Conservation (phyloP, 2,113 vertebrate genomes). For the zebrafish (Danio rerio) region GRCz12tu NC_133181.1:3020001-3020500, state of each 20-base stretch:
- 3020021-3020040: too few species aligned
- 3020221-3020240: conserved; percentile 81
- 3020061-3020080: too few species aligned
- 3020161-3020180: too few species aligned
- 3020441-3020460: conserved; percentile 83
- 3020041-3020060: too few species aligned
- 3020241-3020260: conserved; percentile 74
- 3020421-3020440: conserved; percentile 89
- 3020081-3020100: too few species aligned
- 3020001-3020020: too few species aligned
- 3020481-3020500: background rate
- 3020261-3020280: conserved; percentile 86
- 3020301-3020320: conserved; percentile 94
- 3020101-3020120: too few species aligned
- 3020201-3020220: conserved; percentile 66
- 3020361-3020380: conserved; percentile 93
- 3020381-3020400: conserved; percentile 92
- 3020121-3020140: too few species aligned
- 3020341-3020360: conserved; percentile 89
- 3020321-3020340: conserved; percentile 99
- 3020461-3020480: conserved; percentile 69
- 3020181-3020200: background rate
- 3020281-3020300: conserved; percentile 65
- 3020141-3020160: too few species aligned
- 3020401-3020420: conserved; percentile 99